Base-by-base conservation (phyloP, 2,888 invertebrate genomes). In the Biston betularia region DNA sequence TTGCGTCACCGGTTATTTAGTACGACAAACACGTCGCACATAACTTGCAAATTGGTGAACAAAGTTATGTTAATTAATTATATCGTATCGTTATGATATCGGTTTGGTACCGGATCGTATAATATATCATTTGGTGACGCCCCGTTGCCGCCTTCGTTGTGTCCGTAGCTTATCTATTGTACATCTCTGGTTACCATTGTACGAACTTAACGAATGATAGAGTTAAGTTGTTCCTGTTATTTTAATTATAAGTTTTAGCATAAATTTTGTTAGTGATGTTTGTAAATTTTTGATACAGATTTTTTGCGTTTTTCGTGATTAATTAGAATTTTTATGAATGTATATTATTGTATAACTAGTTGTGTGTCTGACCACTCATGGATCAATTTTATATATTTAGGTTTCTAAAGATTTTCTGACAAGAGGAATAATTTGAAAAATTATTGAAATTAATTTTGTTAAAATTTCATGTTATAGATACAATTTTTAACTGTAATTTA, bases 141-240 rank as follows among this genome's bases (percentile, higher is more conserved):
- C 90, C 87, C 75, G 71, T 77, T 65, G 72, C 87, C 90, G 90
- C 91, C 91, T 85, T 85, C 89, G 79, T 76, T 84, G 81, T 89
- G 91, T 92, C 75, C 68, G 73, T 74, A 75, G 40, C 79, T 84
- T 87, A 89, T 89, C 88, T 83, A 66, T 71, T 72, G 80, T 74
- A 76, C 74, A 87, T 87, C 86, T 81, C 76, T 72, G 69, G 74
- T 75, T 72, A 68, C 71, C 68, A 72, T 77, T 77, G 71, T 48
- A 46, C 7, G 33, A 52, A 38, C 52, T 52, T 50, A n/a, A 35
- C 45, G 10, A 10, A 15, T 9, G 24, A 24, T 34, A 12, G 50
- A 50, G 50, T 50, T 50, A 14, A 52, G 52, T 35, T 52, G 35
- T 52, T 52, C 14, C 24, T 24, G 24, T 24, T 24, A 24, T 24